Base-by-base conservation (phyloP, 2,797 vertebrate species). In the Lepidocolaptes lacrymiger region DNA sequence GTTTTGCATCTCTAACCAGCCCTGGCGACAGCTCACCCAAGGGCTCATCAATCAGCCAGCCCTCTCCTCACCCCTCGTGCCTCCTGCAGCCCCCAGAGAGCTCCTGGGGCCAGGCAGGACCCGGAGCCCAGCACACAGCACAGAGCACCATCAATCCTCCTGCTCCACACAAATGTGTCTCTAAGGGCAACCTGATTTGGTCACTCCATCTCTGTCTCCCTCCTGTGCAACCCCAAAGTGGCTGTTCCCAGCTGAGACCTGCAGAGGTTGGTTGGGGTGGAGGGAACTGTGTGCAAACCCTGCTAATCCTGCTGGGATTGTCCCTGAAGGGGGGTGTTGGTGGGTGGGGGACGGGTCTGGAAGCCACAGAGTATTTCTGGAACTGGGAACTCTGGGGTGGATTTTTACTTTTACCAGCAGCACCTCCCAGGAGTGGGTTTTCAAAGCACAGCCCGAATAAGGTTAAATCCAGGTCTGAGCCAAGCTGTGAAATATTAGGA, bases 1-100 rank as follows among this genome's bases (percentile, higher is more conserved):
- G 71, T 71, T 95, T 75, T 95, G 82, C 82, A 94, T 85, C 72
- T 88, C 89, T 80, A 92, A 67, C 59, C 63, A 64, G 78, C 63
- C 22, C 32, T 39, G 87, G 74, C 77, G 87, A 61, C 56, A 67
- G 85, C 82, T 95, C 91, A 43, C 18, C n/a, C 23, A n/a, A 14
- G 30, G 23, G 15, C 62, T 64, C 62, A 64, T 20, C 62, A 85
- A 93, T 91, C 81, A 85, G 1, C 26, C 80, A 72, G 59, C 11
- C 24, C 88, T 12, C 3, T 0, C 51, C 79, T 56, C 58, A 19
- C 43, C 37, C 58, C 6, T 1, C 1, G 4, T 0, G 1, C 18
- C 74, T 56, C 36, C 64, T 30, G 20, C 62, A 32, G 62, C 46
- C 1, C 1, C 34, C 4, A 0, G 16, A 19, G 12, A 61, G 58